These are phyloP conservation scores for Nothura maculosa DNA, from an alignment of 2,797 vertebrate species.

Conservation along the genomic window DNA sequence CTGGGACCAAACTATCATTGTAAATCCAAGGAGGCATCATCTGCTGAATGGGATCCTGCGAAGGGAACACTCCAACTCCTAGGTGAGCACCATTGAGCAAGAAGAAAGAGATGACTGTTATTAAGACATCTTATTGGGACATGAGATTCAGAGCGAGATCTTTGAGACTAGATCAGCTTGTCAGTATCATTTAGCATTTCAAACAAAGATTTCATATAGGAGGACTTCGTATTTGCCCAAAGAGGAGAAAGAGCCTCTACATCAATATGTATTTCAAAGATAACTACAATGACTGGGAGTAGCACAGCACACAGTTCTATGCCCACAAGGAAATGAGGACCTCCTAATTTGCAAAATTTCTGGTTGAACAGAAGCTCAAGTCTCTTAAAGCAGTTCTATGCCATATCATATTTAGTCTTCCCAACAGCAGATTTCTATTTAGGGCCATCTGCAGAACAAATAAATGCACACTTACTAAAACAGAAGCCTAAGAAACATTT, in stretches of 20 bases:
- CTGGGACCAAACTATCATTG: slow-evolving; percentile 95
- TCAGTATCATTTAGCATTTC: slow-evolving; percentile 1
- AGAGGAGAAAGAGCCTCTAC: slow-evolving; percentile 16
- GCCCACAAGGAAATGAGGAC: neutral
- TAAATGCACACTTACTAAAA: neutral
- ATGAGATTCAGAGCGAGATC: neutral
- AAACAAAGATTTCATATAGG: slow-evolving; percentile 39
- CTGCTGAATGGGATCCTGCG: slow-evolving; percentile 93
- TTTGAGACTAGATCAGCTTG: neutral
- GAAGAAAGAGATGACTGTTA: neutral
- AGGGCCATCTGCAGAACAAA: neutral
- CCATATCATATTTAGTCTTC: neutral
- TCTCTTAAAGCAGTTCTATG: neutral
- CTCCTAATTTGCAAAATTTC: neutral
- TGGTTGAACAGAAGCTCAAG: neutral
- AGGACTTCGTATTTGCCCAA: slow-evolving; percentile 19
- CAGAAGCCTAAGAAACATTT: neutral
- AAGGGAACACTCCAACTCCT: slow-evolving; percentile 93
- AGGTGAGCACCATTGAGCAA: slow-evolving; percentile 12
- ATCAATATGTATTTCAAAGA: neutral
- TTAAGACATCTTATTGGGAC: neutral
- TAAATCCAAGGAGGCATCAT: slow-evolving; percentile 95
- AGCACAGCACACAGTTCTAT: neutral
- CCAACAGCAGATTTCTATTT: neutral
- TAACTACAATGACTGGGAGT: neutral